Evolutionary conservation across 1,140 invertebrate species (phyloP).

Genomic region (Drosophila funebris): DNA sequence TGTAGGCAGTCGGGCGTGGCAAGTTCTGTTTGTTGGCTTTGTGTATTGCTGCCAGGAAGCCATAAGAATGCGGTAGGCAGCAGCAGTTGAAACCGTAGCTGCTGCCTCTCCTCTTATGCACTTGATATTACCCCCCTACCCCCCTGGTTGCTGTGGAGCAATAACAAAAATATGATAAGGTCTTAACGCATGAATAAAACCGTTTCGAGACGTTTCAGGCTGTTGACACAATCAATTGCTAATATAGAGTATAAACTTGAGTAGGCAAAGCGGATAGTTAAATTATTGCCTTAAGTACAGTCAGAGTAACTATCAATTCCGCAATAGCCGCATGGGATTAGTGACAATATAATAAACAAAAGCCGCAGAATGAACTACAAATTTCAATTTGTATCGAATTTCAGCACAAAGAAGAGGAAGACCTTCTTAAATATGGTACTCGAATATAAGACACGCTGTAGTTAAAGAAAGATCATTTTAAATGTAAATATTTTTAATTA

Average conservation of each 20-base stretch:
- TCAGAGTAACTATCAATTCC: neutral
- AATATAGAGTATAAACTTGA: slow-evolving; percentile 8
- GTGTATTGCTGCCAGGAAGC: slow-evolving; percentile 41
- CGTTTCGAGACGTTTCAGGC: slow-evolving; percentile 27
- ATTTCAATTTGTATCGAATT: slow-evolving; percentile 70
- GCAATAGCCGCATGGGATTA: slow-evolving; percentile 55
- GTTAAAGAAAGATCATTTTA: neutral
- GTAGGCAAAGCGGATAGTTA: neutral
- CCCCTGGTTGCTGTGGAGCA: slow-evolving; percentile 52
- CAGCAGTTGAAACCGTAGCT: slow-evolving; percentile 39
- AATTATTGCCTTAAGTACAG: slow-evolving; percentile 5
- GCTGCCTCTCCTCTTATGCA: neutral
- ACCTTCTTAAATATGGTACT: neutral
- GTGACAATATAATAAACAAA: slow-evolving; percentile 56
- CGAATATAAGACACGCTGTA: neutral
- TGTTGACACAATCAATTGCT: slow-evolving; percentile 33
- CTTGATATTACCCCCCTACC: slow-evolving; percentile 21
- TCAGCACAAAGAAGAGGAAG: slow-evolving; percentile 42
- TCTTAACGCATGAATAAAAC: slow-evolving; percentile 24
- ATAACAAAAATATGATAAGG: slow-evolving; percentile 77
- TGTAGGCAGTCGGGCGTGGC: slow-evolving; percentile 52
- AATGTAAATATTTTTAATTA: neutral
- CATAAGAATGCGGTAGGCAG: slow-evolving; percentile 54
- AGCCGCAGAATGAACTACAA: slow-evolving; percentile 65
- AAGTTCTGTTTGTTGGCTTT: slow-evolving; percentile 8